Conservation (phyloP, 2,113 vertebrate species). For the Cottus gobio region DNA sequence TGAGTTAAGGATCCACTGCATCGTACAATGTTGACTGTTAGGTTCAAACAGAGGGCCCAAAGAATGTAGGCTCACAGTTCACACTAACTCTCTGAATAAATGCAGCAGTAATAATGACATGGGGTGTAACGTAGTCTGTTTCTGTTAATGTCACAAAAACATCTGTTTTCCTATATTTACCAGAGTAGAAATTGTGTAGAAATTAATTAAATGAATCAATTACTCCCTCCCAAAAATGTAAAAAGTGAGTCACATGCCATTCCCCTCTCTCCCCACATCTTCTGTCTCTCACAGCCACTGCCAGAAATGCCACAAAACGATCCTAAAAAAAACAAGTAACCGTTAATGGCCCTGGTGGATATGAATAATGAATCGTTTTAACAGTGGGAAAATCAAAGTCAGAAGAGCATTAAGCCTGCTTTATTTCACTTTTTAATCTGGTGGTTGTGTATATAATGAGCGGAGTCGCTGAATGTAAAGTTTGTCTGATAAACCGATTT, state of each 20-base stretch:
- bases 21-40: background rate
- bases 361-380: background rate
- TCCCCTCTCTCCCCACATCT: background rate
- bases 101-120: background rate
- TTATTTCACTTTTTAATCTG: background rate
- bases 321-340: background rate
- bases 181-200: background rate
- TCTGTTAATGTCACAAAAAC: background rate
- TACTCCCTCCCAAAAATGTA: background rate
- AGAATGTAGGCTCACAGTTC: background rate
- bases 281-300: background rate
- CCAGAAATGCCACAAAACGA: background rate
- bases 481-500: background rate
- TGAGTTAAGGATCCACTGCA: constrained; percentile 21
- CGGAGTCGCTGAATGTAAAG: background rate
- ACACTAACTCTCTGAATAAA: background rate
- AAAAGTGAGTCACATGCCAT: background rate
- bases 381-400: background rate
- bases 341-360: background rate
- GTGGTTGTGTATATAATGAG: background rate
- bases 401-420: background rate
- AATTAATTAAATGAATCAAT: background rate
- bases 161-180: background rate
- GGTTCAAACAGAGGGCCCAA: background rate
- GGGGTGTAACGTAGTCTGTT: background rate